These are phyloP conservation scores for Diabrotica undecimpunctata DNA, from an alignment of 1,140 invertebrate species.

Conservation along the genomic window DNA sequence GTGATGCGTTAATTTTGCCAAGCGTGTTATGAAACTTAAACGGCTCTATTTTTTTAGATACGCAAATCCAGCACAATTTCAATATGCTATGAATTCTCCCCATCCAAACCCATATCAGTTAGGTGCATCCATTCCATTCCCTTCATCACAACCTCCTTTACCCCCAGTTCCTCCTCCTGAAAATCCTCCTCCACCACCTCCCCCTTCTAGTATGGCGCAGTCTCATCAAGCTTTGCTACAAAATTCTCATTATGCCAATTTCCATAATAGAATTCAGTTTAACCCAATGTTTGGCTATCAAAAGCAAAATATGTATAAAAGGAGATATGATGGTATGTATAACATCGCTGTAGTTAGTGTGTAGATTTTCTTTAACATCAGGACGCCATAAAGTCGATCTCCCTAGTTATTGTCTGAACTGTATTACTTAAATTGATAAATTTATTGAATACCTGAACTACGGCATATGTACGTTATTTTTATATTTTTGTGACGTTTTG, in stretches of 20 bases:
- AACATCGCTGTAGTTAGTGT: background rate
- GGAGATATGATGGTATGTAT: background rate
- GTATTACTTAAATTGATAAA: background rate
- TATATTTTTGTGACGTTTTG: background rate
- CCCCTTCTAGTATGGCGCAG: background rate
- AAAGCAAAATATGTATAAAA: background rate
- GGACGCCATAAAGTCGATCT: background rate
- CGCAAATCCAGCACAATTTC: too few relatives aligned
- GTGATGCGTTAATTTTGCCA: too few relatives aligned
- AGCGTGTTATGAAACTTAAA: too few relatives aligned
- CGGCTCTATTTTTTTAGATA: too few relatives aligned
- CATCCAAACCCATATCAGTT: too few relatives aligned
- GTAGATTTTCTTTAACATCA: background rate
- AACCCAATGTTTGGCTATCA: background rate
- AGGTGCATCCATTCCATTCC: background rate
- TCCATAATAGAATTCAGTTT: background rate
- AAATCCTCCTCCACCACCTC: constrained; percentile 14
- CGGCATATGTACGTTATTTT: background rate
- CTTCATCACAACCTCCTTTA: background rate
- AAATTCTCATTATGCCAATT: background rate
- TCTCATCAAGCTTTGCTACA: background rate
- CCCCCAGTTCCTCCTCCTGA: constrained; percentile 6
- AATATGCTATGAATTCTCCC: too few relatives aligned
- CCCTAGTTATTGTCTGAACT: background rate
- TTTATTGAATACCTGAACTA: background rate